phyloP scores from a whole-genome alignment of 2,797 vertebrate genomes.

The Neosalanx taihuensis region DNA sequence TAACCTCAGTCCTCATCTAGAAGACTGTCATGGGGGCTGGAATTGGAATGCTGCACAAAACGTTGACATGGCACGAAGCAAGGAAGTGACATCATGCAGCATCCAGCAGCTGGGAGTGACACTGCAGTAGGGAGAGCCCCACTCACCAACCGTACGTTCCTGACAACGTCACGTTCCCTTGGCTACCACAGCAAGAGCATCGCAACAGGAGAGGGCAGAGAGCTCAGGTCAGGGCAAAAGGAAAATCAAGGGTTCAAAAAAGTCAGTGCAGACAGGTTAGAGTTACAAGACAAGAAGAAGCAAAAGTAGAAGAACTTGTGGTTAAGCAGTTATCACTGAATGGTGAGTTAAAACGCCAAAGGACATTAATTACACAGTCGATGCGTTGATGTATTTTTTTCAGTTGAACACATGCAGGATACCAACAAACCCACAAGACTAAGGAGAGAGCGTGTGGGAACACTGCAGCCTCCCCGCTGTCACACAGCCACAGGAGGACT shows the following conservation, averaged over 20 bases:
- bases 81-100: constrained; percentile 74
- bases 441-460: neutral
- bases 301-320: constrained; percentile 75
- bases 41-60: constrained; percentile 20
- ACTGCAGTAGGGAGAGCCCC: constrained; percentile 65
- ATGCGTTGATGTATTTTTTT: constrained; percentile 30
- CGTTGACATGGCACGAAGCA: constrained; percentile 52
- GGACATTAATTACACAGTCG: neutral
- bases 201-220: constrained; percentile 75
- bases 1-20: neutral
- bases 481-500: neutral
- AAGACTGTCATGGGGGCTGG: constrained; percentile 14
- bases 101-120: constrained; percentile 69
- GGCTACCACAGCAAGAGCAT: constrained; percentile 88
- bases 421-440: constrained; percentile 20
- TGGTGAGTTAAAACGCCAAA: constrained; percentile 21
- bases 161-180: constrained; percentile 92
- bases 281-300: constrained; percentile 57
- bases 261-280: constrained; percentile 68
- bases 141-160: constrained; percentile 97
- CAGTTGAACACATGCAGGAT: constrained; percentile 52
- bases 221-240: constrained; percentile 73
- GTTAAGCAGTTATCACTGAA: constrained; percentile 37
- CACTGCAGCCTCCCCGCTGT: no score
- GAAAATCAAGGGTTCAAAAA: constrained; percentile 64